A percentile compares a stretch with the other conserved stretches of the same genome.
Conservation (phyloP, 1,140 invertebrate species). For the Anadara kagoshimensis region DNA sequence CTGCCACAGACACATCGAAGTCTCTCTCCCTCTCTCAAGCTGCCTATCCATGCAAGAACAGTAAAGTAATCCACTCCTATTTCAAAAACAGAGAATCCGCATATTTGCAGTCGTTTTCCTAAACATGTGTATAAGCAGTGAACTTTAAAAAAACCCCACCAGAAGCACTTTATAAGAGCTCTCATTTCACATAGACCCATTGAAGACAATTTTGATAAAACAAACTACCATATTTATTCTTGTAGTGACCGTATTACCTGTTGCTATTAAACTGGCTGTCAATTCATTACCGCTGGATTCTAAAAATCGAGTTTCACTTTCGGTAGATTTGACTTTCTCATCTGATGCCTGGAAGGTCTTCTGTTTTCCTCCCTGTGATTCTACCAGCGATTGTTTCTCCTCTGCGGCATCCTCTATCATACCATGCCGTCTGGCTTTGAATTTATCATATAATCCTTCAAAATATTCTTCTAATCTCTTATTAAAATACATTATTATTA, state of each 20-base stretch:
- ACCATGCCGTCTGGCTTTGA: background rate
- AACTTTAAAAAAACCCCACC: too few species aligned
- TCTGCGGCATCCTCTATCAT: too few species aligned
- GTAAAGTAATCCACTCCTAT: too few species aligned
- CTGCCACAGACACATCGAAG: too few species aligned
- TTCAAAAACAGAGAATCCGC: too few species aligned
- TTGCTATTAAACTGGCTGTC: background rate
- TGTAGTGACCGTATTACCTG: background rate
- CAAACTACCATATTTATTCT: background rate
- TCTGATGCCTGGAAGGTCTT: background rate
- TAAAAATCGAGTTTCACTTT: constrained; percentile 27
- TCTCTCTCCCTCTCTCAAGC: too few species aligned
- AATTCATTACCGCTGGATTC: background rate
- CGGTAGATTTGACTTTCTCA: background rate
- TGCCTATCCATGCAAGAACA: too few species aligned
- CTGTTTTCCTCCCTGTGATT: background rate
- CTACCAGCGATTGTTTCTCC: constrained; percentile 7
- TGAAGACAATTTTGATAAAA: too few species aligned
- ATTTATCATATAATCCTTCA: constrained; percentile 19
- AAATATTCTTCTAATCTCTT: constrained; percentile 50
- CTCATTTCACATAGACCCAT: too few species aligned
- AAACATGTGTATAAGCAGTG: too few species aligned
- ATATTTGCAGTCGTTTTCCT: too few species aligned
- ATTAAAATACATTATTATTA: constrained; percentile 72
- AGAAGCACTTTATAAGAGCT: too few species aligned